Evolutionary conservation across 2,888 invertebrate genomes (phyloP).

Genomic region (Eilema depressum): DNA sequence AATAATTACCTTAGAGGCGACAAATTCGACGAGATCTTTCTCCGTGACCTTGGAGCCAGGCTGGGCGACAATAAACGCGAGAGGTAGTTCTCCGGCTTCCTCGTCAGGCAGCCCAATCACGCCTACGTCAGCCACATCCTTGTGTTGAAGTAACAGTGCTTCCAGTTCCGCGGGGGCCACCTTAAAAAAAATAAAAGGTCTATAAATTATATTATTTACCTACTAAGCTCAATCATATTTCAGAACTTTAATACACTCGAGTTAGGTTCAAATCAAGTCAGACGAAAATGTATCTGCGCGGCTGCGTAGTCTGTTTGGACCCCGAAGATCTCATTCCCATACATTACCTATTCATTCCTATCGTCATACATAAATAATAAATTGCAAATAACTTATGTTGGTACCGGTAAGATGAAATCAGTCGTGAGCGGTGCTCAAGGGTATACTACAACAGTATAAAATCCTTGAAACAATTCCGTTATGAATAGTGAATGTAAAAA

Average conservation of each 20-base stretch:
- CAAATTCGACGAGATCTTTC: conserved; percentile 85
- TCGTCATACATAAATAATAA: neutral
- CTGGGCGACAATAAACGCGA: conserved; percentile 91
- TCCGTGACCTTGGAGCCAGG: conserved; percentile 81
- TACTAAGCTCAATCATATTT: neutral
- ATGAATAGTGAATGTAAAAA: conserved; percentile 5
- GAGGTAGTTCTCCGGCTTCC: conserved; percentile 91
- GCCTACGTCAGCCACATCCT: conserved; percentile 91
- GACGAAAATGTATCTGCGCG: too few relatives aligned
- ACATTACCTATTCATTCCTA: neutral
- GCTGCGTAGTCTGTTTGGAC: too few relatives aligned
- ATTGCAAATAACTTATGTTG: neutral
- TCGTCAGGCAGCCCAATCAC: conserved; percentile 93
- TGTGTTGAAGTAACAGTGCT: conserved; percentile 90
- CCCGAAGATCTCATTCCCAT: too few relatives aligned
- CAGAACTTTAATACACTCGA: neutral
- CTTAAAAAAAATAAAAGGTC: conserved; percentile 62
- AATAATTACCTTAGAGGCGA: conserved; percentile 74
- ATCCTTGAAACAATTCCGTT: conserved; percentile 12
- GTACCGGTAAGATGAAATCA: neutral
- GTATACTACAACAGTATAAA: conserved; percentile 1
- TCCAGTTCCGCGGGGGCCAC: conserved; percentile 96
- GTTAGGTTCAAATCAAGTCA: neutral
- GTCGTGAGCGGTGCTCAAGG: conserved; percentile 7
- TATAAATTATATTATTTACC: neutral